Percentiles rank a stretch among this genome's conserved stretches.
Evolutionary conservation across 2,888 invertebrate genomes (phyloP).

Genomic region (Clanis bilineata): DNA sequence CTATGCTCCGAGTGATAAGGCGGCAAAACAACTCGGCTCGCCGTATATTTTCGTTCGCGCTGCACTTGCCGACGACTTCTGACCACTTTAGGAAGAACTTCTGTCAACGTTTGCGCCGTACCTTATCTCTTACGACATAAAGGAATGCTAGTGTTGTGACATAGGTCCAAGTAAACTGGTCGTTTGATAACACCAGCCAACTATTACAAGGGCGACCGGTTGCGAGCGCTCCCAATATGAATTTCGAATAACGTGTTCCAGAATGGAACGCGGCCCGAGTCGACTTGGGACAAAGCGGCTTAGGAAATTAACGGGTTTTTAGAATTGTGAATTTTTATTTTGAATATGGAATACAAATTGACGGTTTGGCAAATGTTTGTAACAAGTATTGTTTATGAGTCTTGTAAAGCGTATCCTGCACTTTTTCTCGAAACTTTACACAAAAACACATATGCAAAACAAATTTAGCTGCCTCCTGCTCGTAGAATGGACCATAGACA

Average conservation of each 20-base stretch:
- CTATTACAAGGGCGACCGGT: constrained; percentile 82
- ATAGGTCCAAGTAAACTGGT: constrained; percentile 51
- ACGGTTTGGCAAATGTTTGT: background rate
- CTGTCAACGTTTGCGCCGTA: constrained; percentile 47
- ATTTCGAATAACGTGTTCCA: constrained; percentile 76
- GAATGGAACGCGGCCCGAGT: constrained; percentile 54
- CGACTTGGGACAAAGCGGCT: constrained; percentile 22
- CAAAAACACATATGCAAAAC: too few species aligned
- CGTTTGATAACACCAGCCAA: constrained; percentile 78
- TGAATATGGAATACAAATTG: background rate
- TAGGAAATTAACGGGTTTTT: constrained; percentile 23
- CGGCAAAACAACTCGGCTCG: constrained; percentile 80
- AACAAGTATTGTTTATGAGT: background rate
- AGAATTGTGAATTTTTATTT: constrained; percentile 2
- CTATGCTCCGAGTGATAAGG: constrained; percentile 76
- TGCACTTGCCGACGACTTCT: constrained; percentile 77
- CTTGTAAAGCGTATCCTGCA: background rate
- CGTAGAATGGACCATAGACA: too few species aligned
- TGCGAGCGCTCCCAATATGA: constrained; percentile 76
- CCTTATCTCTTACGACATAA: constrained; percentile 38
- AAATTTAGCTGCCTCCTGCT: too few species aligned
- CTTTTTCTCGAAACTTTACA: too few species aligned
- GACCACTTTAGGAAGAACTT: constrained; percentile 57
- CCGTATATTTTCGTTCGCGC: constrained; percentile 81
- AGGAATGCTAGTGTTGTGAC: constrained; percentile 45